Evolutionary conservation across 1,140 invertebrate genomes (phyloP).

Genomic region (Drosophila fuyamai): DNA sequence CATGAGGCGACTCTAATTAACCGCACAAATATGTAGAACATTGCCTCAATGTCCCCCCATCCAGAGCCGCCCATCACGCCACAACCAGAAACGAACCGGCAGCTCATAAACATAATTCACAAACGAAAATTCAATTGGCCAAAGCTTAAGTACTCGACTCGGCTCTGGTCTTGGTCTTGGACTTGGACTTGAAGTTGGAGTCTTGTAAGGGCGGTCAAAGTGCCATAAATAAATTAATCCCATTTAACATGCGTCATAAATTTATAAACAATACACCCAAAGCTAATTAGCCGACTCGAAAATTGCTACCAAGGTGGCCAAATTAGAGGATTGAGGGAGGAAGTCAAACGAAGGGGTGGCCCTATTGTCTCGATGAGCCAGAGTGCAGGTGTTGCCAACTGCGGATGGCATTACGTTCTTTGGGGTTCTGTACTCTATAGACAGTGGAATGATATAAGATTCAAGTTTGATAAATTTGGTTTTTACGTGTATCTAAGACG

Average conservation of each 20-base stretch:
- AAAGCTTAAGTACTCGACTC: slow-evolving; percentile 51
- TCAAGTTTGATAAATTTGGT: no score
- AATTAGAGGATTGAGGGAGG: slow-evolving; percentile 22
- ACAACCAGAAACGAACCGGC: slow-evolving; percentile 26
- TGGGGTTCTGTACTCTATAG: background rate
- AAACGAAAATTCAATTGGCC: slow-evolving; percentile 71
- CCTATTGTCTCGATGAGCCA: slow-evolving; percentile 24
- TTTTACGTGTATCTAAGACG: no score
- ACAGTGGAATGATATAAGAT: slow-evolving; percentile 24
- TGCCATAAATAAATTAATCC: slow-evolving; percentile 81
- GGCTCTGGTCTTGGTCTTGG: slow-evolving; percentile 15
- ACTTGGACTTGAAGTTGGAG: slow-evolving; percentile 17
- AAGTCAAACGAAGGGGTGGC: slow-evolving; percentile 13
- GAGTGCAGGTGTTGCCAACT: slow-evolving; percentile 45
- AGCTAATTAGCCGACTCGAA: slow-evolving; percentile 80
- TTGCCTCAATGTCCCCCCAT: slow-evolving; percentile 13
- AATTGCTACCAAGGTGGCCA: slow-evolving; percentile 69
- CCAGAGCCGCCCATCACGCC: slow-evolving; percentile 9
- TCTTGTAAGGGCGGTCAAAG: slow-evolving; percentile 51
- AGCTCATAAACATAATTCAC: slow-evolving; percentile 75
- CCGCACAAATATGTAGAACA: slow-evolving; percentile 57
- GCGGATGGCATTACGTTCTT: slow-evolving; percentile 34
- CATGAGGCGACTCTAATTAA: slow-evolving; percentile 57
- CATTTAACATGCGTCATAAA: slow-evolving; percentile 82
- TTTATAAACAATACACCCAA: slow-evolving; percentile 82